Base-by-base conservation (phyloP, 30 jellyfish, hydroid and myxozoan genomes). In the Turritopsis rubra region DNA sequence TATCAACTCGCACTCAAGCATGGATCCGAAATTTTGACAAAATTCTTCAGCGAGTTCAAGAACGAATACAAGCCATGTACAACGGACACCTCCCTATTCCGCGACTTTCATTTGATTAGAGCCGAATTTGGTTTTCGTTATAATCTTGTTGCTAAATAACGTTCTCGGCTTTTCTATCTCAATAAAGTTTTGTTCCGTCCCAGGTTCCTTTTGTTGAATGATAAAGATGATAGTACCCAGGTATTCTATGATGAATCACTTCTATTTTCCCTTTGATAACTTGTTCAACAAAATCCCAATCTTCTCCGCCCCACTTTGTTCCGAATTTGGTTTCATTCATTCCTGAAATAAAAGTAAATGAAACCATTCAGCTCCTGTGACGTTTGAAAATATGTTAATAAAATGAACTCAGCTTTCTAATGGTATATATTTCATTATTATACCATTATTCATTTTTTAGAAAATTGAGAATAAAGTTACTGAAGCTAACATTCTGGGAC, bases 241-340 rank as follows among this genome's bases (percentile, higher is more conserved):
- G 96, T 26, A 92, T 54, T 71, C 96, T 75, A 28, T 85, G 96
- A 53, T 88, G 98, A 8, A 88, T 86, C 52, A 92, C 82, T 79
- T 92, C 98, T 3, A 83, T 79, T 70, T 85, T 77, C 18, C 76
- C 79, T 60, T 29, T 24, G 53, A 92, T 52, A 25, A 92, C 83
- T 74, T 96, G 86, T 87, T 92, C 98, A 21, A 92, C 94, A 52
- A 92, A 80, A 41, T 92, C 98, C 98, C 98, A 92, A 72, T 92
- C 98, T 79, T 92, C 98, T 80, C 98, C 98, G 0, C 98, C 98
- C 98, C 98, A 92, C 82, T 81, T 88, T 72, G 70, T 85, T 8
- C 88, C 85, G 85, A 88, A 92, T 75, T 52, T 71, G 27, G 70
- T 83, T 71, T 92, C 98, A 65, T 92, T 79, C 98, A 92, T 92